Conservation (phyloP, 2,797 vertebrate genomes). For the Loriculus beryllinus region DNA sequence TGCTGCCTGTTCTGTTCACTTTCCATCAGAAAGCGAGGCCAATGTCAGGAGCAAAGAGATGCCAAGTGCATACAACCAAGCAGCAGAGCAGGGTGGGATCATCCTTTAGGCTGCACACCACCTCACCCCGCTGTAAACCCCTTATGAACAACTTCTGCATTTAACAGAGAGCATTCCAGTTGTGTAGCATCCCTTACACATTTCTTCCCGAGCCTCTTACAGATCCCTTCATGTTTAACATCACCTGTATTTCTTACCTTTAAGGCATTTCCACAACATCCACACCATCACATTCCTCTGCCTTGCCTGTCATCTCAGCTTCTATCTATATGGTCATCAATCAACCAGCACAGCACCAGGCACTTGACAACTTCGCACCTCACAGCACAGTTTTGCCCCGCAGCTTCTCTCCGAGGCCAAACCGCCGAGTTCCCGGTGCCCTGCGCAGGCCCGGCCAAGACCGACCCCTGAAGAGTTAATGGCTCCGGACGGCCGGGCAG, state of each 20-base stretch:
- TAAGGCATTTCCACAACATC: neutral
- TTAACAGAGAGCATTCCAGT: neutral
- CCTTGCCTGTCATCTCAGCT: neutral
- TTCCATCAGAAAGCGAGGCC: neutral
- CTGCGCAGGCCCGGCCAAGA: neutral
- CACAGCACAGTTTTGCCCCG: neutral
- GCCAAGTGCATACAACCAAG: neutral
- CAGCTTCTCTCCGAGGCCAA: neutral
- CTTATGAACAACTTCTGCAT: neutral
- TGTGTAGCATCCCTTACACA: rapidly evolving
- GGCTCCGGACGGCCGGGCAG: neutral
- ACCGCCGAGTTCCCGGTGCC: rapidly evolving
- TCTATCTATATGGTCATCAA: neutral
- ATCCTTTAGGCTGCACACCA: neutral
- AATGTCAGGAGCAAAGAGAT: neutral
- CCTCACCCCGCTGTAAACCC: neutral
- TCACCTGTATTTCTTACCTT: neutral
- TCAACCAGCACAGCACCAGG: neutral
- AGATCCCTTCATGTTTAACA: neutral
- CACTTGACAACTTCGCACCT: neutral
- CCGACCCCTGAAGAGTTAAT: neutral
- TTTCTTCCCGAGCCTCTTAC: neutral
- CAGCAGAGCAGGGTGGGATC: rapidly evolving
- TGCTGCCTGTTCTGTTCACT: neutral
- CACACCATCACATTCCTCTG: neutral